Percentiles rank a stretch among this genome's conserved stretches.
Conservation (phyloP, 1,140 invertebrate species). For the Hydropsyche tenuis region DNA sequence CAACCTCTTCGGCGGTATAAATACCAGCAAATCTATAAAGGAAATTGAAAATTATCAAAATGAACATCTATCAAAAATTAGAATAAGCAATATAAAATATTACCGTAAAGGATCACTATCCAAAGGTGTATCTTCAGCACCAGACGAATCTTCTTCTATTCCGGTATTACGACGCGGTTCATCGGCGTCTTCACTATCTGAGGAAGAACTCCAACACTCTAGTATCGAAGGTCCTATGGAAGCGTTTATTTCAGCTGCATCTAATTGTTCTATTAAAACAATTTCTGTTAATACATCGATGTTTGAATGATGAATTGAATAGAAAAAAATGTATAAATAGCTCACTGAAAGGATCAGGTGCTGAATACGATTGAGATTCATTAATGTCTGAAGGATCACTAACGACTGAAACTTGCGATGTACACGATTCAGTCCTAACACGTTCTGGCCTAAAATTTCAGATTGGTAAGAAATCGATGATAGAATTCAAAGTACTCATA, state of each 20-base stretch:
- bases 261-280: slow-evolving; percentile 55
- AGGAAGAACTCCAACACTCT: slow-evolving; percentile 43
- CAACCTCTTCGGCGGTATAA: slow-evolving; percentile 86
- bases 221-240: slow-evolving; percentile 41
- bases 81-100: not conserved
- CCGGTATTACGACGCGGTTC: slow-evolving; percentile 22
- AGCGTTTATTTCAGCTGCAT: slow-evolving; percentile 55
- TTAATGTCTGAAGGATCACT: slow-evolving; percentile 56
- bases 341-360: slow-evolving; percentile 60
- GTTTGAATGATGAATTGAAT: not conserved
- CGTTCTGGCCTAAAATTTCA: slow-evolving; percentile 54
- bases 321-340: slow-evolving; percentile 29
- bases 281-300: not conserved
- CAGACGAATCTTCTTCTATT: slow-evolving; percentile 50
- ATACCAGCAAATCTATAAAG: slow-evolving; percentile 80
- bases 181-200: slow-evolving; percentile 40
- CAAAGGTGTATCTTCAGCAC: slow-evolving; percentile 55
- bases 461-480: too few relatives aligned
- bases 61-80: not conserved
- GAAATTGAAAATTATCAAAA: not conserved
- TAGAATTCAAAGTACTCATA: too few relatives aligned
- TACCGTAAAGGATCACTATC: slow-evolving; percentile 56
- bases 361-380: slow-evolving; percentile 47
- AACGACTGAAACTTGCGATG: slow-evolving; percentile 60
- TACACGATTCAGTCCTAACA: slow-evolving; percentile 57